These are phyloP conservation scores for Spodoptera picta DNA, from an alignment of 2,888 invertebrate species.

Conservation along the genomic window DNA sequence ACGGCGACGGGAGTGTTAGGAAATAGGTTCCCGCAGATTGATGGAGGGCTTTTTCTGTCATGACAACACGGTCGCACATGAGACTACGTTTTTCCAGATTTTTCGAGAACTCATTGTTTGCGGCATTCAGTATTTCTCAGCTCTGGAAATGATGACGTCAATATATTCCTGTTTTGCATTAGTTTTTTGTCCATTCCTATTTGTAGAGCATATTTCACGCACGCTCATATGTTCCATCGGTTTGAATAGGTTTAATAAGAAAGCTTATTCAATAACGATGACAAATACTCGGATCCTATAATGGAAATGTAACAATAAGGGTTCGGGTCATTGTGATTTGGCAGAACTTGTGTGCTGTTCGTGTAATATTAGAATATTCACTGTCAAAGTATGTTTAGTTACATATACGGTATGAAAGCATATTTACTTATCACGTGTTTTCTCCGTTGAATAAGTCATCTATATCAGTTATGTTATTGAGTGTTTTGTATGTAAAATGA, in stretches of 20 bases:
- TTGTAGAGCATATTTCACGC: slow-evolving; percentile 13
- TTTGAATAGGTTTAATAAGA: slow-evolving; percentile 32
- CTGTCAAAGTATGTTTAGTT: slow-evolving; percentile 7
- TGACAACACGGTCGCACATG: slow-evolving; percentile 74
- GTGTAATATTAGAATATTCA: slow-evolving; percentile 19
- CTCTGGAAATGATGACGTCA: slow-evolving; percentile 62
- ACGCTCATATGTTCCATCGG: slow-evolving; percentile 11
- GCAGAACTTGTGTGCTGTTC: slow-evolving; percentile 12
- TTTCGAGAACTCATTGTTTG: slow-evolving; percentile 68
- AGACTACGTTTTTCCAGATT: slow-evolving; percentile 74
- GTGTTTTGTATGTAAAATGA: background rate
- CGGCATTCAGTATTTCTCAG: slow-evolving; percentile 52
- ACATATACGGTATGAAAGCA: background rate
- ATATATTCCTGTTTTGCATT: slow-evolving; percentile 60
- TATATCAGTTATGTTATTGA: too few species aligned
- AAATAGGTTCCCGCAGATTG: slow-evolving; percentile 78
- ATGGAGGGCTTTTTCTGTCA: slow-evolving; percentile 83
- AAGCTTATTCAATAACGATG: slow-evolving; percentile 38
- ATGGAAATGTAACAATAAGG: slow-evolving; percentile 29
- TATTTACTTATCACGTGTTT: too few species aligned
- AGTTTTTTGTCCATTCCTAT: slow-evolving; percentile 34
- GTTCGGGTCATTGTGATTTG: slow-evolving; percentile 15
- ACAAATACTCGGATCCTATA: slow-evolving; percentile 37
- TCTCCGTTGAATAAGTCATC: slow-evolving; percentile 1
- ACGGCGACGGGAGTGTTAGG: slow-evolving; percentile 71